Evolutionary conservation across 2,113 vertebrate species (phyloP).

Genomic region (Zosterops borbonicus): DNA sequence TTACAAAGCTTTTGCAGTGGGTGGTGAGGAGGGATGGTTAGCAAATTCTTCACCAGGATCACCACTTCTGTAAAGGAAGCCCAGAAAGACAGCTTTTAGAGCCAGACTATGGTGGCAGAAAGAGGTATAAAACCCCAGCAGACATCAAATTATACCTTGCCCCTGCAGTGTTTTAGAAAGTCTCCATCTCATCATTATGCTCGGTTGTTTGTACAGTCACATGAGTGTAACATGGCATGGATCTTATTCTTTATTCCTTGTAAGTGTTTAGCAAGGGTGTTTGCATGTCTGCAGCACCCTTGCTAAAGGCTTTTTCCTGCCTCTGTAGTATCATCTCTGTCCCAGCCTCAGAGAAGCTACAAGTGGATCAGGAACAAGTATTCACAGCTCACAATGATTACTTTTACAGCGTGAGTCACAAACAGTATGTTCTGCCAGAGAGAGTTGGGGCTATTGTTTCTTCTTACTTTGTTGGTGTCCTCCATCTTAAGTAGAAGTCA

Average conservation of each 20-base stretch:
- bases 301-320: background rate
- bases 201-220: background rate
- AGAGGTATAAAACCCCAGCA: background rate
- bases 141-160: background rate
- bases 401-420: background rate
- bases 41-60: background rate
- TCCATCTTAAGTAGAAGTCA: background rate
- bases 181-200: background rate
- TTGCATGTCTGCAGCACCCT: background rate
- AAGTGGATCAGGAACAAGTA: background rate
- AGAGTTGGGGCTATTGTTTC: background rate
- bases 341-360: background rate
- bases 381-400: background rate
- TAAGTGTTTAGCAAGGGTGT: background rate
- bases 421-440: background rate
- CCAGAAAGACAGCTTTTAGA: background rate
- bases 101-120: background rate
- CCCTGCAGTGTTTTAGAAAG: background rate
- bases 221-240: fast-evolving
- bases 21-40: background rate
- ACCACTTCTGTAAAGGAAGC: background rate
- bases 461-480: background rate
- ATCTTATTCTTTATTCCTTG: background rate
- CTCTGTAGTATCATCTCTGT: background rate
- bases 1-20: background rate